Conservation (phyloP, 2,113 vertebrate species). For the Petroica traversi region DNA sequence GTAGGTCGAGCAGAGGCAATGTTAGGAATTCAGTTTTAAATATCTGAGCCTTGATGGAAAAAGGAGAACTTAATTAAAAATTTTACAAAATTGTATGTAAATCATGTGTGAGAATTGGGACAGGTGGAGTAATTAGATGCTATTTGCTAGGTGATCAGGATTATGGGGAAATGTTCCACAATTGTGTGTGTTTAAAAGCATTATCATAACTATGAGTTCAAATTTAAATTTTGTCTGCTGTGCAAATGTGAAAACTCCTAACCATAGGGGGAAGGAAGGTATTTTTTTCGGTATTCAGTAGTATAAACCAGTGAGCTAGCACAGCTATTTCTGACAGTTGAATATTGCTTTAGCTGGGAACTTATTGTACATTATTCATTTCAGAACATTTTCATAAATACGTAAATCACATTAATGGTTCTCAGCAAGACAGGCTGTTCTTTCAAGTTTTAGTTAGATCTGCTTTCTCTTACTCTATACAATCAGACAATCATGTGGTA, state of each 20-base stretch:
- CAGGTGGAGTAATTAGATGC: background rate
- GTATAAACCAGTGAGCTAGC: background rate
- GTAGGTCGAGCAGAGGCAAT: background rate
- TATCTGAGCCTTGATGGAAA: background rate
- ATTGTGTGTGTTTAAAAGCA: background rate
- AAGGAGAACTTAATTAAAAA: background rate
- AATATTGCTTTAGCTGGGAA: slow-evolving; percentile 8
- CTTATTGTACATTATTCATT: background rate
- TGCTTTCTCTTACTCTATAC: background rate
- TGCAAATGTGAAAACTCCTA: background rate
- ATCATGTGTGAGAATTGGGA: background rate
- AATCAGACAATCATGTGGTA: background rate
- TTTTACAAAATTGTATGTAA: background rate
- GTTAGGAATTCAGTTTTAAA: background rate
- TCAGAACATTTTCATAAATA: background rate
- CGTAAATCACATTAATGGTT: background rate
- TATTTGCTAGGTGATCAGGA: background rate
- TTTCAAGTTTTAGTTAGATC: background rate
- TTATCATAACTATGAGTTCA: background rate
- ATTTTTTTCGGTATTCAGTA: background rate
- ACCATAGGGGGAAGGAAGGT: background rate
- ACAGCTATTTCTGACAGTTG: background rate
- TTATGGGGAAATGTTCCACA: background rate
- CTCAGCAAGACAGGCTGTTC: background rate
- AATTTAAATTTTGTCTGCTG: background rate